Evolutionary conservation across 2,888 invertebrate species (phyloP), one percentile per base, ranked within the genome.

Genomic region (Abrostola tripartita): DNA sequence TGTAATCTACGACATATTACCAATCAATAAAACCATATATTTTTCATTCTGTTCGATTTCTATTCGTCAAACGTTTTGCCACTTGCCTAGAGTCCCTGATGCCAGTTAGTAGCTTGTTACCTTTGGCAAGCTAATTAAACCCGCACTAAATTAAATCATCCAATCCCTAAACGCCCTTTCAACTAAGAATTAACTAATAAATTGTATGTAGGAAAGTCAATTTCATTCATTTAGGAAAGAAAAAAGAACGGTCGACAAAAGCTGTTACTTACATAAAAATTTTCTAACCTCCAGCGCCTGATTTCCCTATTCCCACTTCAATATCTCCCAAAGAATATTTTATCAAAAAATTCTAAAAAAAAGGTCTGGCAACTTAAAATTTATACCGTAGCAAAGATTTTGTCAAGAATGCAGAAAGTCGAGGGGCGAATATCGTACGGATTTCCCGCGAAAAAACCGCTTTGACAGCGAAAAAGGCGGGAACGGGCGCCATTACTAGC

Each of bases 401-500:
- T 74, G 79, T 77, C 74, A 70, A 67, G 76, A 65, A 73, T 76
- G 80, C 80, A 81, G 80, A 77, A 82, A 81, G 73, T 70, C 69
- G 68, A 82, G 74, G 70, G 68, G 74, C 74, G 83, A 87, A 86
- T 87, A 78, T 85, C 85, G 83, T 85, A 76, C 84, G 78, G 66
- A 71, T 80, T 87, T 87, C 87, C 88, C 91, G 92, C 91, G 90
- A 91, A 92, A 93, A 93, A 92, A 91, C 83, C 84, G 92, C 92
- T 88, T 85, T 92, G 93, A 92, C 93, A 93, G 93, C 93, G 92
- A 92, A 93, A 93, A 93, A 91, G 92, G 93, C 92, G 93, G 93
- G 91, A 92, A 88, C 87, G 84, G 86, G 79, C 82, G 94, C 95
- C 95, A 96, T 96, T 96, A 95, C 93, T 89, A 89, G 90, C 96